Evolutionary conservation across 64 coral and sea anemone species (phyloP).

Genomic region (Catalaphyllia jardinei): DNA sequence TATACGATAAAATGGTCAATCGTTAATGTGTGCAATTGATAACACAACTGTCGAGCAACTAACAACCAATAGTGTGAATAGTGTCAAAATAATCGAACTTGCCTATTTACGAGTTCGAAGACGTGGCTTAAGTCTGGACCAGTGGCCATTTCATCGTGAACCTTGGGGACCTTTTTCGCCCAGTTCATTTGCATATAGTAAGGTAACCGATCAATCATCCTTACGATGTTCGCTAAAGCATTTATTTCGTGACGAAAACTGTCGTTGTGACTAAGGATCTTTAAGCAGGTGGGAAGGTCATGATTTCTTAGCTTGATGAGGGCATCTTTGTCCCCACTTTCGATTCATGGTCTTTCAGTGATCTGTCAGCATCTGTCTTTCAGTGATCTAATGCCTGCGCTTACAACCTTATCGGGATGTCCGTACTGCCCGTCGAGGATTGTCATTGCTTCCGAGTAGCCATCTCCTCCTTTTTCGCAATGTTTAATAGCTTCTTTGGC

Average conservation of each 20-base stretch:
- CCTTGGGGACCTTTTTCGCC: conserved; percentile 16
- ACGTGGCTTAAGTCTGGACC: neutral
- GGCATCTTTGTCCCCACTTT: neutral
- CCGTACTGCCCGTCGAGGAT: neutral
- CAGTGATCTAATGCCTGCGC: neutral
- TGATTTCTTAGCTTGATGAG: conserved; percentile 15
- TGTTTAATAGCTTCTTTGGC: no score
- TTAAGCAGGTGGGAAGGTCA: neutral
- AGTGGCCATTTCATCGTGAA: neutral
- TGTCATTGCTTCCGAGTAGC: no score
- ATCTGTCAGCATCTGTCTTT: no score
- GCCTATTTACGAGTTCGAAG: neutral
- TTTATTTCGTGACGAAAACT: conserved; percentile 34
- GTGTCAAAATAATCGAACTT: no score
- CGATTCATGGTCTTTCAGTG: neutral
- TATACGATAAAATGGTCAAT: no score
- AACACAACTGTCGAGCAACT: no score
- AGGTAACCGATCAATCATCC: conserved; percentile 9
- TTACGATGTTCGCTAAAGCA: neutral
- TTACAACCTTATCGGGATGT: conserved; percentile 29
- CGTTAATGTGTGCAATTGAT: no score
- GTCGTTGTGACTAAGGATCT: neutral
- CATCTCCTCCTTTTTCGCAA: no score
- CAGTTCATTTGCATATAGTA: conserved; percentile 27
- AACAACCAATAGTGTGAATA: no score